Base-by-base conservation (phyloP, 2,113 vertebrate species). In the Bambusicola thoracicus region DNA sequence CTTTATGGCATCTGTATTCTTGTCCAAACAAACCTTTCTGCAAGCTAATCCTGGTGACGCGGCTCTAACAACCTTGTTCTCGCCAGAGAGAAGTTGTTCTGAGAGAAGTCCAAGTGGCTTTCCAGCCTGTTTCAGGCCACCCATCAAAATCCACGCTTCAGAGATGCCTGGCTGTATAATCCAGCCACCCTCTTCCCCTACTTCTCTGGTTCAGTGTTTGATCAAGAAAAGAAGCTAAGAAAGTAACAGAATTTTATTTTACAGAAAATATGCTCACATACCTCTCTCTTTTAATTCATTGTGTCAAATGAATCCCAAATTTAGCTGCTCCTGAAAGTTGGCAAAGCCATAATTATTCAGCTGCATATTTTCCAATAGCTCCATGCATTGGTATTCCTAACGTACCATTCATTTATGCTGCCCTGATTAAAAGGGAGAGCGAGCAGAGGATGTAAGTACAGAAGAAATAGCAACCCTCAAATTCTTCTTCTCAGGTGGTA, bases 311-410 rank as follows among this genome's bases (percentile, higher is more conserved):
- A 63, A 63, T 75, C 67, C 19, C 55, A 80, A 44, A 85, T 20
- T 5, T 69, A 58, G 21, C n/a, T 79, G 40, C n/a, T 87, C 40
- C 48, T 79, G 44, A 84, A 66, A 89, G 44, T 2, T 76, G 36
- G 40, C 30, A 86, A 81, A 81, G 72, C 24, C 19, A 14, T 53
- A 84, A 65, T 55, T 75, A 65, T 15, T 16, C 40, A 81, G 51
- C 43, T 88, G 29, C 55, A 19, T 51, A 65, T 22, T 15, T 11
- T 56, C 66, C 66, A 72, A 40, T 8, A 75, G 51, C 18, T 81
- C 63, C 51, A 51, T 43, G 63, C 43, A 36, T 62, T 1, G 0
- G 19, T 46, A 82, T 66, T 70, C 0, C 0, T n/a, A 55, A 34
- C 3, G 10, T 49, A 77, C 12, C 46, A 14, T 24, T 89, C 86